Base-by-base conservation (phyloP, 2,113 vertebrate species). In the Camarhynchus parvulus region DNA sequence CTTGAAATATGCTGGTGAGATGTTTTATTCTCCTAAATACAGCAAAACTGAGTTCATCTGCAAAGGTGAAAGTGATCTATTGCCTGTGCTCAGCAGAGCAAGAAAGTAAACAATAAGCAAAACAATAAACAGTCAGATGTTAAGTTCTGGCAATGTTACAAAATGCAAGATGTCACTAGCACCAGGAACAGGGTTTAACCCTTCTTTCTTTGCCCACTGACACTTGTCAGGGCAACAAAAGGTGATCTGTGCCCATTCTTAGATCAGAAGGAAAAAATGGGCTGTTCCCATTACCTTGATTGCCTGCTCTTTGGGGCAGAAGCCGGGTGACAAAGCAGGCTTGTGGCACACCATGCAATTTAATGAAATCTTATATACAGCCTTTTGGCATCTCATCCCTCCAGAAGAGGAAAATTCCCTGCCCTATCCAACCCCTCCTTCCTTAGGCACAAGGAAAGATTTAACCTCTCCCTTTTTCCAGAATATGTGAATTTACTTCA, bases 21-120 rank as follows among this genome's bases (percentile, higher is more conserved):
- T 53, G 15, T 46, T 94, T 87, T 87, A 41, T 94, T 83, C 47
- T 70, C 64, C 69, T 63, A 80, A 95, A 83, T 80, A 67, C 68
- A 83, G 72, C 90, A 94, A 85, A 94, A 93, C 4, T 33, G 47
- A 81, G 19, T 74, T 79, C 39, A 77, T 35, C 85, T 70, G 46
- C 37, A 50, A 85, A 91, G 88, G 49, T 86, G 63, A 88, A 92
- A 89, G 61, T 53, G 66, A 86, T 78, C 63, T 72, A 52, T 68
- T 68, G 56, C 75, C 63, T 85, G 89, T 72, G 88, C 86, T 93
- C 69, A 92, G 88, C 79, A 90, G 24, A 85, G 33, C 73, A 68
- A 59, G 42, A 86, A 90, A 68, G 24, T 74, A 94, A 95, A 49
- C 76, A 94, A 85, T 59, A 88, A 86, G 72, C 79, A 92, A 74